phyloP scores from a whole-genome alignment of 2,888 invertebrate genomes.

The Melieria omissa region DNA sequence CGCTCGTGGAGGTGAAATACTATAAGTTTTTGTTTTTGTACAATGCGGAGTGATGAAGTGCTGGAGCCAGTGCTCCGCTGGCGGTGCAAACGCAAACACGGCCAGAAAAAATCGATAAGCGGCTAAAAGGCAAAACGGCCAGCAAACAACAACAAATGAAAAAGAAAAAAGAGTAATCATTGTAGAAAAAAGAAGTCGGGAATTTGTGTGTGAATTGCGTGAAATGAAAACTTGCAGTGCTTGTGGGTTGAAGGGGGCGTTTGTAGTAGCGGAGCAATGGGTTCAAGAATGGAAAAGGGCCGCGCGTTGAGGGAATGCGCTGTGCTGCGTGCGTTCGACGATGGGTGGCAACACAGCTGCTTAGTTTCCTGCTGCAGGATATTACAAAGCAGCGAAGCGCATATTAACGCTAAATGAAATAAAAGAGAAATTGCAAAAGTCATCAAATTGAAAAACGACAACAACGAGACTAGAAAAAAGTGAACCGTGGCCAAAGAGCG shows the following conservation, averaged over 20 bases:
- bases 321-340: neutral
- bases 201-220: conserved; percentile 21
- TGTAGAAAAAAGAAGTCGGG: conserved; percentile 20
- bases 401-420: too few relatives aligned
- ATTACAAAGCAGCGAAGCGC: conserved; percentile 8
- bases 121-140: neutral
- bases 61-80: neutral
- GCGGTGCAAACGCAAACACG: neutral
- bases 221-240: neutral
- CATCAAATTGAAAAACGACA: too few relatives aligned
- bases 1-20: neutral
- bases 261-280: neutral
- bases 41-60: neutral
- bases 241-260: neutral
- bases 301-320: neutral
- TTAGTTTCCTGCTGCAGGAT: conserved; percentile 31
- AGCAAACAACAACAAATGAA: neutral
- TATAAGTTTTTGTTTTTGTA: neutral
- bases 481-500: too few relatives aligned
- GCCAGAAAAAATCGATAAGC: conserved; percentile 28
- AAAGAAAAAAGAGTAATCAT: conserved; percentile 9
- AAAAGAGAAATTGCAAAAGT: too few relatives aligned
- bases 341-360: neutral
- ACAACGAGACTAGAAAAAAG: too few relatives aligned
- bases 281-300: neutral